phyloP scores from a whole-genome alignment of 2,113 vertebrate species.

The Catharus minimus region DNA sequence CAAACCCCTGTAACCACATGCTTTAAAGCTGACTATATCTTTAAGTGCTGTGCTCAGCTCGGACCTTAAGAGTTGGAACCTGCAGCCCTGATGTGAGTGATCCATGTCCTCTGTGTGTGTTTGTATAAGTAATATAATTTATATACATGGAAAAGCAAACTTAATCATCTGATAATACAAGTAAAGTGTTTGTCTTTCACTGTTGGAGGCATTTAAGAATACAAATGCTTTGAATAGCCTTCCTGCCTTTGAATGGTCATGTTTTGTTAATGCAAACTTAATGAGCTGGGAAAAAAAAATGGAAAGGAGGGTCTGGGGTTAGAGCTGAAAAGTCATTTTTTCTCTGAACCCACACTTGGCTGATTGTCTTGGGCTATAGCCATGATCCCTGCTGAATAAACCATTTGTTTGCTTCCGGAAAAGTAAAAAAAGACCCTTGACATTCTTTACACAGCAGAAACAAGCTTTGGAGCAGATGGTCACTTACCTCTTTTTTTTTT shows the following conservation, averaged over 20 bases:
- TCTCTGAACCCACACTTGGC: slow-evolving; percentile 45
- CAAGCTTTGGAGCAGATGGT: slow-evolving; percentile 51
- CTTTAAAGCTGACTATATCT: not conserved
- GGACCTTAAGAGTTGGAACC: not conserved
- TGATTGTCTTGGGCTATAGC: slow-evolving; percentile 50
- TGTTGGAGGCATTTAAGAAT: slow-evolving; percentile 53
- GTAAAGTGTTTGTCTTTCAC: slow-evolving; percentile 58
- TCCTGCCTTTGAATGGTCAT: slow-evolving; percentile 59
- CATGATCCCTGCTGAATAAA: slow-evolving; percentile 49
- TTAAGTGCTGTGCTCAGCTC: not conserved
- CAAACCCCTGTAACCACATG: not conserved
- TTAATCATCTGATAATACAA: slow-evolving; percentile 57
- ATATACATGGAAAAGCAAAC: slow-evolving; percentile 59
- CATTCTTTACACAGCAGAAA: slow-evolving; percentile 52
- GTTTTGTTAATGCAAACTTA: slow-evolving; percentile 63
- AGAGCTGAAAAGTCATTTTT: slow-evolving; percentile 63
- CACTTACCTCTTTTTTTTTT: not conserved
- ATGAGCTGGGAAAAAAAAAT: slow-evolving; percentile 54
- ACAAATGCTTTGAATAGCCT: slow-evolving; percentile 57
- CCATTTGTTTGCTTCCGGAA: slow-evolving; percentile 57
- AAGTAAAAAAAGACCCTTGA: slow-evolving; percentile 55
- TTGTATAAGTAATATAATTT: slow-evolving; percentile 59
- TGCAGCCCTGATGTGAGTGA: slow-evolving; percentile 20
- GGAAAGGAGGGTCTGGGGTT: slow-evolving; percentile 39
- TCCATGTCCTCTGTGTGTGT: not conserved